Evolutionary conservation across 2,113 vertebrate species (phyloP).

Genomic region (Pitta sordida): DNA sequence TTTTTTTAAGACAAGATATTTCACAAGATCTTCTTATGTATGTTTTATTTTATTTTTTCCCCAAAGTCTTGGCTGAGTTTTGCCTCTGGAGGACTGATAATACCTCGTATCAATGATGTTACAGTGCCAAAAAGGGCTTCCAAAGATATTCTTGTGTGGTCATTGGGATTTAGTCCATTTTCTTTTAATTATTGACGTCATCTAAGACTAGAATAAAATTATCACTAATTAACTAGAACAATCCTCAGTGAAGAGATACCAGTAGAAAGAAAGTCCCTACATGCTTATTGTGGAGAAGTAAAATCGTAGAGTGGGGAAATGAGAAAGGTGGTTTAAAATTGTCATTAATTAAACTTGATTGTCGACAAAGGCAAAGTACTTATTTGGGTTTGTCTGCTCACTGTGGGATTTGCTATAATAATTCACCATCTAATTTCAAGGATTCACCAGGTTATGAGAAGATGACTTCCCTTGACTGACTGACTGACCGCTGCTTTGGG

Average conservation of each 20-base stretch:
- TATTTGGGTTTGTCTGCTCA: background rate
- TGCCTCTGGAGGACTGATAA: background rate
- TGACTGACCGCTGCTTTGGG: background rate
- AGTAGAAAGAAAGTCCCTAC: background rate
- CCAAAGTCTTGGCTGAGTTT: background rate
- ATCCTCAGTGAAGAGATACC: background rate
- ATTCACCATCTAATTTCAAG: background rate
- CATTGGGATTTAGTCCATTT: background rate
- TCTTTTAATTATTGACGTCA: background rate
- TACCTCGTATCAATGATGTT: background rate
- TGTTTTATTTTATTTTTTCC: background rate
- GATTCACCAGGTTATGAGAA: background rate
- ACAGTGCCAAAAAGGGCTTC: background rate
- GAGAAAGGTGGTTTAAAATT: constrained; percentile 20
- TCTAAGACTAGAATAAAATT: constrained; percentile 12
- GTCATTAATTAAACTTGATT: constrained; percentile 12
- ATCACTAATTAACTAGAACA: background rate
- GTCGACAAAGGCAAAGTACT: background rate
- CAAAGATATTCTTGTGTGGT: background rate
- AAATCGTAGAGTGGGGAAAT: background rate
- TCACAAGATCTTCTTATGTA: background rate
- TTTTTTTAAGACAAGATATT: background rate
- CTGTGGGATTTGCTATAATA: background rate
- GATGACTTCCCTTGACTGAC: background rate
- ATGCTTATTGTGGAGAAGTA: background rate